Evolutionary conservation across 1,140 invertebrate species (phyloP).

Genomic region (Dreissena rostriformis): DNA sequence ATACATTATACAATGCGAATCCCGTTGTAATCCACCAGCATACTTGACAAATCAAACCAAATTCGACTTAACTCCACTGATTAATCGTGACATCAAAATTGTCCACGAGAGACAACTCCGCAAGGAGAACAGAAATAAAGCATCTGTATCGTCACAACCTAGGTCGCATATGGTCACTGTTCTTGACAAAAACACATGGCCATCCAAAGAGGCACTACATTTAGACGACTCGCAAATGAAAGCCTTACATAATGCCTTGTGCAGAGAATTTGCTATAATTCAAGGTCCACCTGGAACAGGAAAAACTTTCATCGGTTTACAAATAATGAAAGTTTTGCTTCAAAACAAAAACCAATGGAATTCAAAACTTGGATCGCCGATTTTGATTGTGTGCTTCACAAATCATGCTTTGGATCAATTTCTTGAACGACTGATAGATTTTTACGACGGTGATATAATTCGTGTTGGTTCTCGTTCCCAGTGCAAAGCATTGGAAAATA

Average conservation of each 20-base stretch:
- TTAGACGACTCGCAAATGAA: slow-evolving; percentile 80
- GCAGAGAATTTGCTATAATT: slow-evolving; percentile 85
- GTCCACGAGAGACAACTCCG: not conserved
- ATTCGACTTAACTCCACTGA: slow-evolving; percentile 33
- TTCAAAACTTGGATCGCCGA: slow-evolving; percentile 79
- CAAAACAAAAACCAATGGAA: slow-evolving; percentile 69
- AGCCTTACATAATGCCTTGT: slow-evolving; percentile 81
- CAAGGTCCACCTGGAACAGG: slow-evolving; percentile 83
- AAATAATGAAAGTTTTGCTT: slow-evolving; percentile 76
- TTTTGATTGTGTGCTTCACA: slow-evolving; percentile 91
- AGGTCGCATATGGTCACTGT: slow-evolving; percentile 9
- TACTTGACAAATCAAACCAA: slow-evolving; percentile 57
- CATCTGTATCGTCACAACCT: not conserved
- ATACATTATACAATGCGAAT: slow-evolving; percentile 68
- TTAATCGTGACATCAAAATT: slow-evolving; percentile 20
- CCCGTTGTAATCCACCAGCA: slow-evolving; percentile 56
- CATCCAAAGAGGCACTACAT: slow-evolving; percentile 63
- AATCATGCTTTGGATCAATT: slow-evolving; percentile 96
- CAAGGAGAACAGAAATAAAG: not conserved
- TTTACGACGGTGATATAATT: slow-evolving; percentile 81
- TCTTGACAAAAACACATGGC: slow-evolving; percentile 60
- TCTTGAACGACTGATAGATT: slow-evolving; percentile 85
- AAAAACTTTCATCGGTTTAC: slow-evolving; percentile 74
- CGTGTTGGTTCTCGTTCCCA: slow-evolving; percentile 89
- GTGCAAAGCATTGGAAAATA: too few species aligned